Conservation (phyloP, 2,797 vertebrate genomes). For the Neosalanx taihuensis region DNA sequence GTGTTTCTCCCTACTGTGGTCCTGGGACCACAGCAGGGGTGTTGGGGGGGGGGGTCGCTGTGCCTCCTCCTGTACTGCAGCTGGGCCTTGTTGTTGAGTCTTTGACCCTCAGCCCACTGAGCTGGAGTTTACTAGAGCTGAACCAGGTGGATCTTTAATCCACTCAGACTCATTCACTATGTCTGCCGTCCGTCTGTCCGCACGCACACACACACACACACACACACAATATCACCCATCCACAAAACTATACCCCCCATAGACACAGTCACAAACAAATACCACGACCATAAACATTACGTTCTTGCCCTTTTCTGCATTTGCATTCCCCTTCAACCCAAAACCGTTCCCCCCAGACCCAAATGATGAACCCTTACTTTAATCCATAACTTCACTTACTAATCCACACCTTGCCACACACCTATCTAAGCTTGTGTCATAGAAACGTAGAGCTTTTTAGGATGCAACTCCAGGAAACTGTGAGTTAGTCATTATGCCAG, state of each 20-base stretch:
- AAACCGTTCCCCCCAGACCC: constrained; percentile 51
- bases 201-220: not conserved
- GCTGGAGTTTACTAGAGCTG: constrained; percentile 1
- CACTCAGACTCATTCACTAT: not conserved
- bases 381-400: constrained; percentile 32
- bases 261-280: constrained; percentile 29
- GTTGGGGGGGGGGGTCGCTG: not conserved
- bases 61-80: not conserved
- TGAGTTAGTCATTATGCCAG: not conserved
- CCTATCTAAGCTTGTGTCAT: not conserved
- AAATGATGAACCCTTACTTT: constrained; percentile 54
- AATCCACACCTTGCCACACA: not conserved
- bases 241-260: not conserved
- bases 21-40: not conserved
- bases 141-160: constrained; percentile 15
- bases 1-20: not conserved
- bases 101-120: constrained; percentile 35
- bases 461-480: constrained; percentile 8
- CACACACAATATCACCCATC: not conserved
- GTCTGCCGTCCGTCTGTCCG: not conserved
- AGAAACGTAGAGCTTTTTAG: not conserved
- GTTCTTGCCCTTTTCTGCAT: too few relatives aligned
- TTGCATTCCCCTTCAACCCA: constrained; percentile 3
- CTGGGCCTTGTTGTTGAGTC: constrained; percentile 21
- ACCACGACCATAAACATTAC: constrained; percentile 38